Evolutionary conservation across 2,797 vertebrate genomes (phyloP), one percentile per base, ranked within the genome.

Genomic region (Antrozous pallidus): DNA sequence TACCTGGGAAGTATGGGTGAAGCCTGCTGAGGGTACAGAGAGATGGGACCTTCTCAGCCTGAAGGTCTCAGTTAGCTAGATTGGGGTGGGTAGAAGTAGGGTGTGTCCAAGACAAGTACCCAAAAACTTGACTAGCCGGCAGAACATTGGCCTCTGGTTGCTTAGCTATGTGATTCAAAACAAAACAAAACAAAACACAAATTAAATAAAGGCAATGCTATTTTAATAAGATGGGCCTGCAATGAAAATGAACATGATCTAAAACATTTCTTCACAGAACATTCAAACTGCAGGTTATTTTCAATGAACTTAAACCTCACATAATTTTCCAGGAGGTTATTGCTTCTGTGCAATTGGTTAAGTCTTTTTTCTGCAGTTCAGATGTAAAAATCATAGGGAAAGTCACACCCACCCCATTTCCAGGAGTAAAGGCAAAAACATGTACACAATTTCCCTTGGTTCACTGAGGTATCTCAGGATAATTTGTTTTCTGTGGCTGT

Each of bases 251-350:
- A n/a, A 93, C 20, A 38, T 47, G 58, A 71, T 28, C 31, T 69
- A 89, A 80, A 49, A 31, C 31, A 65, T 36, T 77, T 47, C 81
- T 94, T 74, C 26, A 22, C 33, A 40, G 3, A 40, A 67, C n/a
- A 69, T 84, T 87, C 74, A 88, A 96, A 81, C 16, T 61, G 94
- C 17, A 84, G 84, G 67, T 92, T 74, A 49, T 91, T 93, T 88
- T 75, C 38, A 45, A 71, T 24, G 36, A 82, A 58, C 51, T 54
- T 8, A 77, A 77, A 77, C 28, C 63, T 92, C 17, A 47, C 6
- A 5, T 33, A 18, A 4, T 11, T 95, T 75, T 87, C 54, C 28
- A 33, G 90, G 90, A 89, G 54, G 63, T 47, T 40, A 49, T 73
- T 81, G 38, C 14, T 77, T 69, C 73, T 38, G 22, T 51, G 82